Evolutionary conservation across 2,113 vertebrate genomes (phyloP).

Genomic region (Laticauda laticaudata): DNA sequence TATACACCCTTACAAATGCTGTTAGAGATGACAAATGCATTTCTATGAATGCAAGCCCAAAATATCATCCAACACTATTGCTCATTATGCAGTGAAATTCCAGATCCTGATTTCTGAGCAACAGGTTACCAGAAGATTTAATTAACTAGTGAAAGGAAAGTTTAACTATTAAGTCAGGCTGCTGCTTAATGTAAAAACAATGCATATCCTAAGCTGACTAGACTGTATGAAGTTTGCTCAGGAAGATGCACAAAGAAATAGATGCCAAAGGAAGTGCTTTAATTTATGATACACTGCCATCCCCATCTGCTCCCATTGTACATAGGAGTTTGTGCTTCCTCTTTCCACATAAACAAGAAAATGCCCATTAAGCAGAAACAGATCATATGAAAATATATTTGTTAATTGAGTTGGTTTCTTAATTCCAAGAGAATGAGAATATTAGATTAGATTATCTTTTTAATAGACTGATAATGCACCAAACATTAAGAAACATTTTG

Average conservation of each 20-base stretch:
- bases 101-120: neutral
- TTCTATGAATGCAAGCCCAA: neutral
- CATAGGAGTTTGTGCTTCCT: neutral
- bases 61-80: neutral
- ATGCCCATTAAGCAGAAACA: neutral
- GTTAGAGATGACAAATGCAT: neutral
- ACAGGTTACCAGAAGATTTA: too few species aligned
- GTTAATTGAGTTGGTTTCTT: neutral
- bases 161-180: neutral
- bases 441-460: neutral
- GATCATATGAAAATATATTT: neutral
- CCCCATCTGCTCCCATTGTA: neutral
- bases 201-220: constrained; percentile 3
- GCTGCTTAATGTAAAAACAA: neutral
- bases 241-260: neutral
- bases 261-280: neutral
- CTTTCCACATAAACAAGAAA: neutral
- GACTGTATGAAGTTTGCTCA: neutral
- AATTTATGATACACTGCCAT: neutral
- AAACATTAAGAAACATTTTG: neutral
- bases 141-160: neutral
- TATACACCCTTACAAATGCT: neutral
- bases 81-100: neutral
- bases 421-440: neutral
- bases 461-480: neutral